Conservation (phyloP, 2,888 invertebrate species). For the Napeogenes sylphis region DNA sequence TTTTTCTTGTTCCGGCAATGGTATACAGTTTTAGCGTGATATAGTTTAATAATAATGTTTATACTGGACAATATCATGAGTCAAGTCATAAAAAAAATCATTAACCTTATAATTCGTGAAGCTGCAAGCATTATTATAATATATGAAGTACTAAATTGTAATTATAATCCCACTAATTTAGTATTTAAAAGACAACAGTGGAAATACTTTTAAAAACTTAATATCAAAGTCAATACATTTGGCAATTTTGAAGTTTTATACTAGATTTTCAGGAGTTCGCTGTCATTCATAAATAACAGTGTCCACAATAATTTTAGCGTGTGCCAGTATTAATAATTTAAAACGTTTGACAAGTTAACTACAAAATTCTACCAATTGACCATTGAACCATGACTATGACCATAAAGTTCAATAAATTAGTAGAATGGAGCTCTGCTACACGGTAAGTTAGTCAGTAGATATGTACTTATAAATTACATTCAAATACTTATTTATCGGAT, state of each 20-base stretch:
- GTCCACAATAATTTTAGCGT: not conserved
- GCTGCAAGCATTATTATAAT: slow-evolving; percentile 19
- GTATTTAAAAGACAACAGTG: not conserved
- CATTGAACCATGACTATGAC: too few species aligned
- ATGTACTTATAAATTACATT: too few species aligned
- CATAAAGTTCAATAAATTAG: too few species aligned
- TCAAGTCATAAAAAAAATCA: not conserved
- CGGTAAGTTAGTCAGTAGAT: too few species aligned
- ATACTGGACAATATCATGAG: not conserved
- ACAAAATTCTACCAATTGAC: too few species aligned
- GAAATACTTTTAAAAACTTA: not conserved
- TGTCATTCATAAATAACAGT: not conserved
- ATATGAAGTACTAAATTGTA: not conserved
- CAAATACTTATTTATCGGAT: too few species aligned
- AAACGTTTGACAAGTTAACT: not conserved
- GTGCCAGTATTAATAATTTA: not conserved
- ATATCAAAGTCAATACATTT: not conserved
- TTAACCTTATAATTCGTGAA: slow-evolving; percentile 23
- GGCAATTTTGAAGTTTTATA: not conserved
- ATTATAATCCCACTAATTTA: not conserved
- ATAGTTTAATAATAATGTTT: not conserved
- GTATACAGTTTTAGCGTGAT: not conserved
- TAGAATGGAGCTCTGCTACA: too few species aligned
- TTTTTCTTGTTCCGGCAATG: too few species aligned
- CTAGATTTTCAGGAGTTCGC: not conserved